A percentile compares a stretch with the other conserved stretches of the same genome.
Evolutionary conservation across 2,113 vertebrate genomes (phyloP).

Genomic region (Mobula birostris): DNA sequence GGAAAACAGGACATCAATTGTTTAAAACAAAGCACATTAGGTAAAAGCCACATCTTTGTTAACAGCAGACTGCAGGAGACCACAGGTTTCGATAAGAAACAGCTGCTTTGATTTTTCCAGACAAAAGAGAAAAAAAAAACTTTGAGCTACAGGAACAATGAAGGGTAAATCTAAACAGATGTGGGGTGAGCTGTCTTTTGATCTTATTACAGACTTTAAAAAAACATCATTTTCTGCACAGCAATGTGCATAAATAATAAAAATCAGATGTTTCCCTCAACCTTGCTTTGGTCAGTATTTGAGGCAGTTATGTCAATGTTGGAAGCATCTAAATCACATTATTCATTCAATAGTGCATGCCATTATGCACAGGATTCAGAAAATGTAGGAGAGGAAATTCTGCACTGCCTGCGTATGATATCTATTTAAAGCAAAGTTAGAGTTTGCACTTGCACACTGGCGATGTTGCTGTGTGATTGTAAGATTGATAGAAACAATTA

Average conservation of each 20-base stretch:
- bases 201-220: constrained; percentile 17
- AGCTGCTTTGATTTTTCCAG: constrained; percentile 3
- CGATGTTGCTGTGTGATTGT: neutral
- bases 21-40: neutral
- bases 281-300: neutral
- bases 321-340: neutral
- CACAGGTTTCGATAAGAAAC: constrained; percentile 10
- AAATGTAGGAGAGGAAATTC: neutral
- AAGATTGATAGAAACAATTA: neutral
- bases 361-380: neutral
- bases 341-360: neutral
- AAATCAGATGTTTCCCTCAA: constrained; percentile 32
- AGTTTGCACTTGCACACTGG: neutral
- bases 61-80: constrained; percentile 23
- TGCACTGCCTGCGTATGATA: neutral
- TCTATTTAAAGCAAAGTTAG: neutral
- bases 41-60: neutral
- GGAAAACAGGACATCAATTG: neutral
- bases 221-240: neutral
- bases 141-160: constrained; percentile 19
- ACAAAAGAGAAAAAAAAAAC: constrained; percentile 11
- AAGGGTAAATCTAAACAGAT: constrained; percentile 32
- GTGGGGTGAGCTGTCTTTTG: constrained; percentile 19
- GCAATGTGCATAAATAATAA: constrained; percentile 9
- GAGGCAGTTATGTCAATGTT: neutral